These are phyloP conservation scores for Phaenicophaeus curvirostris DNA, from an alignment of 2,797 vertebrate species.

Conservation along the genomic window DNA sequence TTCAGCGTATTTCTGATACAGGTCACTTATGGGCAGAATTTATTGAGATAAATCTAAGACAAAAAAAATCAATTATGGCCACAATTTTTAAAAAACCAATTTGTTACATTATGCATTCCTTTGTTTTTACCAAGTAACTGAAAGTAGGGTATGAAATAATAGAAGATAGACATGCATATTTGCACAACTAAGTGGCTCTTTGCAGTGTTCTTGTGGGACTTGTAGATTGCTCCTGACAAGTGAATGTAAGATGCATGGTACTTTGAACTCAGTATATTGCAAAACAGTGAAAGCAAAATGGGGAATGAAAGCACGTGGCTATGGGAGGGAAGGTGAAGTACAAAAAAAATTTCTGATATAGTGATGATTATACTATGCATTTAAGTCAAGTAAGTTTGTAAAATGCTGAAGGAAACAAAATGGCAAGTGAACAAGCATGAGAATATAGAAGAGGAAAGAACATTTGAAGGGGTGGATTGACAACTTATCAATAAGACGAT, in stretches of 20 bases:
- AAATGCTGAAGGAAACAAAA: slow-evolving; percentile 6
- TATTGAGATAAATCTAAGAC: background rate
- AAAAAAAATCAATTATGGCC: background rate
- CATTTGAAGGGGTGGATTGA: slow-evolving; percentile 9
- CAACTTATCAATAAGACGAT: background rate
- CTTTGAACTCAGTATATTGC: background rate
- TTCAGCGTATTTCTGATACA: background rate
- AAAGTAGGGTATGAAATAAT: background rate
- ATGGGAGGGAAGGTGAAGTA: background rate
- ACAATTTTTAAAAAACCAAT: background rate
- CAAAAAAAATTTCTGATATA: background rate
- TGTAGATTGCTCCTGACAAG: slow-evolving; percentile 59
- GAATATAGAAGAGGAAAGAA: background rate
- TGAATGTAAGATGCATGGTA: slow-evolving; percentile 26
- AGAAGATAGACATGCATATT: background rate
- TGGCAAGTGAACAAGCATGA: background rate
- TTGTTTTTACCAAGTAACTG: background rate
- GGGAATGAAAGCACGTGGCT: background rate
- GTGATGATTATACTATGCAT: background rate
- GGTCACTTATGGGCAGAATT: background rate
- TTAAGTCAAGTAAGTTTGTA: background rate
- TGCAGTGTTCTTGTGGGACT: background rate
- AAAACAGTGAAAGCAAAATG: background rate
- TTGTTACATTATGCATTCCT: background rate
- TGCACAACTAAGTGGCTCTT: background rate